Evolutionary conservation across 2,888 invertebrate species (phyloP), one percentile per base, ranked within the genome.

Genomic region (Drosophila neotestacea): DNA sequence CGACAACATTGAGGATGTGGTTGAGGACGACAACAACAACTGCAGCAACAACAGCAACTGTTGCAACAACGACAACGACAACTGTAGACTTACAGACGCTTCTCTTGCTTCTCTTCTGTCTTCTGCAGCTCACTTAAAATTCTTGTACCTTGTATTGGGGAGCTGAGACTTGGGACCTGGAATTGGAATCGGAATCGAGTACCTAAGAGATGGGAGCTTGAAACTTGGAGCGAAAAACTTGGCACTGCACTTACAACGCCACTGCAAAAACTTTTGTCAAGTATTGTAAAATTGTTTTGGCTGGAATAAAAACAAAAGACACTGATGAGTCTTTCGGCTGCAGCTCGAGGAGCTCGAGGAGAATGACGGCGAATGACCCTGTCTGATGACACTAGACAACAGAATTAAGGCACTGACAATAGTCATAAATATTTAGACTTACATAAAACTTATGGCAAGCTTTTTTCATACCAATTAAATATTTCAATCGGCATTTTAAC

Each of bases 231-330:
- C 16, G 16, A 16, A 16, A 52, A 48, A 46, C 36, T 13, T 50
- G 50, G 36, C 34, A 22, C 50, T 62, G 69, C 73, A 72, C 76
- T 76, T 75, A 75, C 76, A 67, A 58, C 47, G 36, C 51, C 52
- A 61, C 73, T 61, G 84, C 73, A 67, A 70, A 22, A 77, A 70
- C 71, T 83, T 84, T 85, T 85, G 84, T 85, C 84, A 85, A 85
- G 84, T 82, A 83, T 83, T 85, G 88, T 79, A 79, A 82, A 88
- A 85, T 85, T 82, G 81, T 85, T 83, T 81, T 74, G 77, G 77
- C 68, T 65, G 56, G 56, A 55, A 70, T 73, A 73, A 69, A 81
- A 85, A 84, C 84, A 83, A 70, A 72, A 73, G 67, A 77, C 77
- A 48, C 69, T 78, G 76, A 77, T 77, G 78, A 77, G 76, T 50